phyloP scores from a whole-genome alignment of 2,888 invertebrate genomes.

The Margaritifera margaritifera region DNA sequence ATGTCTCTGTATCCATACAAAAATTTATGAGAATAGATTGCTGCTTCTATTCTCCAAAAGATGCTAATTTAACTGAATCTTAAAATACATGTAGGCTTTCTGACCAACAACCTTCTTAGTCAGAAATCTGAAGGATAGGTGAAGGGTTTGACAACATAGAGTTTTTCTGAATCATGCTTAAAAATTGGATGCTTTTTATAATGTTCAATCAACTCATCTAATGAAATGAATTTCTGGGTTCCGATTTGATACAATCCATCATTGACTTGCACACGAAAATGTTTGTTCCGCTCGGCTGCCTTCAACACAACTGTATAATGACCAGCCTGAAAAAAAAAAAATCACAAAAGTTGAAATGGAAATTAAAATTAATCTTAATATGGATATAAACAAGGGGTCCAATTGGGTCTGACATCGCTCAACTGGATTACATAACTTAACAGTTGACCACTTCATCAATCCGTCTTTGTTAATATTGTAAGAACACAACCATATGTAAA shows the following conservation, averaged over 20 bases:
- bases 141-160: conserved; percentile 95
- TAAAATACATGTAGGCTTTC: too few relatives aligned
- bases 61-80: too few relatives aligned
- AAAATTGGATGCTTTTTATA: conserved; percentile 99
- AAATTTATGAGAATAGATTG: too few relatives aligned
- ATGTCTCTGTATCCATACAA: too few relatives aligned
- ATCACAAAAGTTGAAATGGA: conserved; percentile 3
- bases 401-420: too few relatives aligned
- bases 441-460: too few relatives aligned
- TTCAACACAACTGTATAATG: conserved; percentile 98
- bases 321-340: conserved; percentile 84
- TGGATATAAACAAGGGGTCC: not conserved
- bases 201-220: conserved; percentile 97
- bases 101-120: too few relatives aligned
- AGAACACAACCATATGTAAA: too few relatives aligned
- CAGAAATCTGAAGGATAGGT: conserved; percentile 60
- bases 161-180: conserved; percentile 89
- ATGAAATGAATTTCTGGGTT: conserved; percentile 94
- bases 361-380: not conserved
- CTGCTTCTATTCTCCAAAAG: too few relatives aligned
- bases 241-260: conserved; percentile 94
- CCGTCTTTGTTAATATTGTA: too few relatives aligned
- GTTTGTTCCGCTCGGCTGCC: conserved; percentile 98
- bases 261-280: conserved; percentile 95
- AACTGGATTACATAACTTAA: too few relatives aligned